Conservation (phyloP, 2,888 invertebrate species). For the Pseudococcus longispinus region DNA sequence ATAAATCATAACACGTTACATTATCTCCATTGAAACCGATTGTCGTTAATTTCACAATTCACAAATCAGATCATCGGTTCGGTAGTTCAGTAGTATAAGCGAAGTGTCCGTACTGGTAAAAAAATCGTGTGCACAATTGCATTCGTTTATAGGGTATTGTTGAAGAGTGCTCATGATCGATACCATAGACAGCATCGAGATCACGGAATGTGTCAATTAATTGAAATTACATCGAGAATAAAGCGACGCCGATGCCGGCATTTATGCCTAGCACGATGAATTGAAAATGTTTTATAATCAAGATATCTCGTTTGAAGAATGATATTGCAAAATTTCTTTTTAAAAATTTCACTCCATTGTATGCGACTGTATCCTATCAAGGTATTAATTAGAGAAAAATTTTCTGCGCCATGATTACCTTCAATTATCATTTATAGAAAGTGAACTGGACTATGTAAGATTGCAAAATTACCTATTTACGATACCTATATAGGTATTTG, state of each 20-base stretch:
- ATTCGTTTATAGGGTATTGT: slow-evolving; percentile 24
- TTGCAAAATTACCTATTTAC: not conserved
- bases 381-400: not conserved
- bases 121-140: slow-evolving; percentile 19
- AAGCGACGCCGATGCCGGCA: not conserved
- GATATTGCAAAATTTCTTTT: not conserved
- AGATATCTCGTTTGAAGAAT: slow-evolving; percentile 18
- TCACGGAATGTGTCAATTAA: slow-evolving; percentile 37
- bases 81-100: not conserved
- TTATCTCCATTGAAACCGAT: not conserved
- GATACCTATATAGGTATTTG: not conserved
- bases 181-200: slow-evolving; percentile 5
- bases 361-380: not conserved
- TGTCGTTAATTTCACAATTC: slow-evolving; percentile 35
- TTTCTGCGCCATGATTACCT: not conserved
- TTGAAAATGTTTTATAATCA: slow-evolving; percentile 16
- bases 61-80: slow-evolving; percentile 31
- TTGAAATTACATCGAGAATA: slow-evolving; percentile 14
- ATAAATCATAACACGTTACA: slow-evolving; percentile 17
- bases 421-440: not conserved
- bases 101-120: not conserved
- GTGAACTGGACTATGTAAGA: not conserved
- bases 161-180: not conserved
- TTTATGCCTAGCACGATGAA: not conserved
- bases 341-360: not conserved